phyloP scores from a whole-genome alignment of 30 jellyfish, hydroid and myxozoan genomes.

The Aurelia aurita complex sp. Pacific region DNA sequence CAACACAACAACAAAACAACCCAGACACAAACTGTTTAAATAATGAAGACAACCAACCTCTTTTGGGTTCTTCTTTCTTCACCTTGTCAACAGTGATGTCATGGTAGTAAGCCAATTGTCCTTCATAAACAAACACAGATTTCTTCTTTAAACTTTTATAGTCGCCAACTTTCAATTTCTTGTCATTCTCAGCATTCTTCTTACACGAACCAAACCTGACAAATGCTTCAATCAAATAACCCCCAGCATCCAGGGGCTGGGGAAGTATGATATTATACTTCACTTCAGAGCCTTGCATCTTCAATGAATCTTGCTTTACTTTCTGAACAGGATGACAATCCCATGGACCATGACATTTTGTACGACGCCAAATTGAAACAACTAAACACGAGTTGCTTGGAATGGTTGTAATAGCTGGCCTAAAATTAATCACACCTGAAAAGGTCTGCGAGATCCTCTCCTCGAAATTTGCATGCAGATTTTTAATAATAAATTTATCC shows the following conservation, averaged over 20 bases:
- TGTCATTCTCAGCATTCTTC: background rate
- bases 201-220: conserved; percentile 27
- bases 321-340: conserved; percentile 7
- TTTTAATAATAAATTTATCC: background rate
- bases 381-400: conserved; percentile 39
- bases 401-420: conserved; percentile 11
- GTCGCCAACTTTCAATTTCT: conserved; percentile 6
- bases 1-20: too few species aligned
- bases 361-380: conserved; percentile 14
- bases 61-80: background rate
- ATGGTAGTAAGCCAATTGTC: background rate
- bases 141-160: conserved; percentile 20
- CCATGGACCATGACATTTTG: conserved; percentile 28
- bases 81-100: conserved; percentile 16
- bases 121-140: background rate
- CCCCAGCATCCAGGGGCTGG: background rate
- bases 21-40: too few species aligned
- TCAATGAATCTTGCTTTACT: background rate
- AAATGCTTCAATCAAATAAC: conserved; percentile 21
- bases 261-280: background rate
- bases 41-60: conserved; percentile 4
- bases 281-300: background rate
- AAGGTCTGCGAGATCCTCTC: conserved; percentile 14
- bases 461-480: conserved; percentile 16
- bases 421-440: conserved; percentile 5